Conservation (phyloP, 2,888 invertebrate species). For the Synanthedon formicaeformis region DNA sequence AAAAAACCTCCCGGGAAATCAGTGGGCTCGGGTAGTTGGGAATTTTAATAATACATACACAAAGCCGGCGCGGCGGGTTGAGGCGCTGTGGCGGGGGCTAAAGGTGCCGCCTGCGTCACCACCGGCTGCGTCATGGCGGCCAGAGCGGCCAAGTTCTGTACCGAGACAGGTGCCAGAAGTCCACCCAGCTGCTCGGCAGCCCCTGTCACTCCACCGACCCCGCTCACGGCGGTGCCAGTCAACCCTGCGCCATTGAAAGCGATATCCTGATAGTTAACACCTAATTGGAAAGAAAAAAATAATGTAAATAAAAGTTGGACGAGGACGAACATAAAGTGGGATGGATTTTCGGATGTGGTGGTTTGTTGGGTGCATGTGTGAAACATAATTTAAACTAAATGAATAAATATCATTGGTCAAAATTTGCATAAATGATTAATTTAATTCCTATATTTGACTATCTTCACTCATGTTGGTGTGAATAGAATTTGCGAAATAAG, state of each 20-base stretch:
- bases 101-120: conserved; percentile 60
- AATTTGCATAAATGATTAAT: no score
- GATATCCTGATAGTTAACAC: conserved; percentile 67
- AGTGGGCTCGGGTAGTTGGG: not conserved
- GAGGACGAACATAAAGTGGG: not conserved
- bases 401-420: no score
- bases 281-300: conserved; percentile 22
- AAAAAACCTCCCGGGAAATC: not conserved
- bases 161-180: conserved; percentile 83
- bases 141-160: conserved; percentile 92
- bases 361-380: not conserved
- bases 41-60: conserved; percentile 32
- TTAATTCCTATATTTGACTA: no score
- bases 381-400: no score
- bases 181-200: conserved; percentile 91
- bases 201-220: conserved; percentile 54
- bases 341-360: not conserved
- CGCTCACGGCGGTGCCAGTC: conserved; percentile 28
- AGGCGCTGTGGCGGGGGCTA: conserved; percentile 56
- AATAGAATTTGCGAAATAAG: no score
- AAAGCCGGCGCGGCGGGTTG: conserved; percentile 26
- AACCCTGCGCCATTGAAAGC: conserved; percentile 68
- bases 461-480: no score
- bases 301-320: not conserved
- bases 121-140: conserved; percentile 83